Percentiles rank a stretch among this genome's conserved stretches.
phyloP scores from a whole-genome alignment of 2,797 vertebrate species.

The Clarias fuscus region DNA sequence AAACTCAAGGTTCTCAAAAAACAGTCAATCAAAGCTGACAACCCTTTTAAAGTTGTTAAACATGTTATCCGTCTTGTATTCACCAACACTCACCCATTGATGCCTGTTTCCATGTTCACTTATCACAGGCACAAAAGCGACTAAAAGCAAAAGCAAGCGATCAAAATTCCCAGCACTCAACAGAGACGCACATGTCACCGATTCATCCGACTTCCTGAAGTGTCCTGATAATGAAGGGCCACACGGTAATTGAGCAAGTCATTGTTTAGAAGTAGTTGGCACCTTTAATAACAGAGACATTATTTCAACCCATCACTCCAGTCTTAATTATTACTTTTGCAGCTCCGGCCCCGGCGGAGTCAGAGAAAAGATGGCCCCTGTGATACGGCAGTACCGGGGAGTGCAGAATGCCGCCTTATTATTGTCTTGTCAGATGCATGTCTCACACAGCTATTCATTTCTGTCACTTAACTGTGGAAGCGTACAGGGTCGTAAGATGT shows the following conservation, averaged over 20 bases:
- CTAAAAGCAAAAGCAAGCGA: constrained; percentile 26
- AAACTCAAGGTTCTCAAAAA: not conserved
- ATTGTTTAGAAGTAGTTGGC: constrained; percentile 36
- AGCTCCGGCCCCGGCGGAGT: constrained; percentile 33
- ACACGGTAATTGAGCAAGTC: constrained; percentile 38
- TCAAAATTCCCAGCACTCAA: constrained; percentile 28
- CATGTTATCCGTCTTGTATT: not conserved
- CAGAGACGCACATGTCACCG: constrained; percentile 24
- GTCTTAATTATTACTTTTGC: constrained; percentile 60
- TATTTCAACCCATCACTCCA: constrained; percentile 47
- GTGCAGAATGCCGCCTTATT: constrained; percentile 35
- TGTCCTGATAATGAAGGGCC: constrained; percentile 32
- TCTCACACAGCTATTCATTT: constrained; percentile 51
- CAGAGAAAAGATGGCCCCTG: constrained; percentile 37
- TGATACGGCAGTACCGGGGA: constrained; percentile 29
- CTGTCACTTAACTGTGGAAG: constrained; percentile 56
- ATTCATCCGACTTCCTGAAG: constrained; percentile 28
- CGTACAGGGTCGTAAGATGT: constrained; percentile 38
- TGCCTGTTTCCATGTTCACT: not conserved
- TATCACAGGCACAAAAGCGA: not conserved
- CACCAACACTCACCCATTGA: not conserved
- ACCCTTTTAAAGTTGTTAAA: not conserved
- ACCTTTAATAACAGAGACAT: constrained; percentile 52
- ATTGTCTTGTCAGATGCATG: constrained; percentile 48
- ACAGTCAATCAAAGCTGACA: not conserved